Conservation (phyloP, 2,888 invertebrate species). For the Plebejus argus region DNA sequence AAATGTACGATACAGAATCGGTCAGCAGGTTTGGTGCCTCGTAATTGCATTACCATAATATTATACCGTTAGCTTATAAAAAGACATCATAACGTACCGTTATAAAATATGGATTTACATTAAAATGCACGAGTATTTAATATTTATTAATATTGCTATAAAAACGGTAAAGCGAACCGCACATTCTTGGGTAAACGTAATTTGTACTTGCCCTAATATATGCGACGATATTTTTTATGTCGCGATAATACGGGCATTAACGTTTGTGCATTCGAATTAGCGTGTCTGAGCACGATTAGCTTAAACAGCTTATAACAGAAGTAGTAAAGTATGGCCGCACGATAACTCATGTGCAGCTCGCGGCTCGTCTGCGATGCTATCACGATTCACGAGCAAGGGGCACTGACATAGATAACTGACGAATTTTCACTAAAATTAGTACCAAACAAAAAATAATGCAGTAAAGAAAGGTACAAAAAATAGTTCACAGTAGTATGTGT, state of each 20-base stretch:
- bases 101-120: constrained; percentile 8
- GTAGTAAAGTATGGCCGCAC: neutral
- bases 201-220: neutral
- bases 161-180: neutral
- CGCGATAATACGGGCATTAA: neutral
- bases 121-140: constrained; percentile 2
- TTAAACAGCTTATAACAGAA: neutral
- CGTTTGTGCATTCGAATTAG: neutral
- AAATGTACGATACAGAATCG: too few species aligned
- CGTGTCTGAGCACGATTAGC: constrained; percentile 19
- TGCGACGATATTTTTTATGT: neutral
- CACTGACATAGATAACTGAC: neutral
- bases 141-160: neutral
- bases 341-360: neutral
- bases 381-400: neutral
- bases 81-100: neutral
- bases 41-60: neutral
- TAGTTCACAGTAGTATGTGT: too few species aligned
- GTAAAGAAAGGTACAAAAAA: too few species aligned
- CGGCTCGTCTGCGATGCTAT: neutral
- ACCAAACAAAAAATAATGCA: neutral
- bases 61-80: neutral
- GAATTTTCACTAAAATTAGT: neutral
- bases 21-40: neutral
- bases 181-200: neutral